phyloP scores from a whole-genome alignment of 1,140 invertebrate genomes.

The Ips typographus region DNA sequence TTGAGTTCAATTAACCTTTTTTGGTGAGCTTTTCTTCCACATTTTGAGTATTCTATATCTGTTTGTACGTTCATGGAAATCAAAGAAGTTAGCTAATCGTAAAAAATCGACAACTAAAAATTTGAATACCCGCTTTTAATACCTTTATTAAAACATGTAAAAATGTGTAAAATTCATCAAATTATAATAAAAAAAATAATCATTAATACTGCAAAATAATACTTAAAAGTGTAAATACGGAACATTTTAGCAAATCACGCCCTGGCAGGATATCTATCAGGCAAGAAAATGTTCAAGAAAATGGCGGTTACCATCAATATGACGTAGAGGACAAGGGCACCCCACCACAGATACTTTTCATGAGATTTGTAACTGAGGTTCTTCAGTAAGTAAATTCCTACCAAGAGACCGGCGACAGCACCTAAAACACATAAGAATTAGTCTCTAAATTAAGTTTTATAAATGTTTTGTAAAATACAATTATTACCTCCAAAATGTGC shows the following conservation, averaged over 20 bases:
- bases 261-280: slow-evolving; percentile 22
- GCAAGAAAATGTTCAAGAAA: slow-evolving; percentile 35
- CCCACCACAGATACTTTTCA: slow-evolving; percentile 85
- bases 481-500: slow-evolving; percentile 75
- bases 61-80: too few species aligned
- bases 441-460: slow-evolving; percentile 63
- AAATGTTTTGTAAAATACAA: slow-evolving; percentile 44
- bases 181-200: background rate
- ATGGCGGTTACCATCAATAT: slow-evolving; percentile 66
- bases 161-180: too few species aligned
- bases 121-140: too few species aligned
- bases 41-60: too few species aligned
- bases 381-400: slow-evolving; percentile 87
- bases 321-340: slow-evolving; percentile 72
- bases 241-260: background rate
- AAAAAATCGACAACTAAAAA: too few species aligned
- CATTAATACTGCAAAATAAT: background rate
- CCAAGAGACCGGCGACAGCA: slow-evolving; percentile 76
- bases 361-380: slow-evolving; percentile 85
- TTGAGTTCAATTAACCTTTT: too few species aligned
- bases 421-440: slow-evolving; percentile 46
- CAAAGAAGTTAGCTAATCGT: too few species aligned
- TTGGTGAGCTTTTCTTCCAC: too few species aligned
- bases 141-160: too few species aligned
- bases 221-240: background rate